Evolutionary conservation across 2,888 invertebrate species (phyloP).

Genomic region (Eupithecia tripunctaria): DNA sequence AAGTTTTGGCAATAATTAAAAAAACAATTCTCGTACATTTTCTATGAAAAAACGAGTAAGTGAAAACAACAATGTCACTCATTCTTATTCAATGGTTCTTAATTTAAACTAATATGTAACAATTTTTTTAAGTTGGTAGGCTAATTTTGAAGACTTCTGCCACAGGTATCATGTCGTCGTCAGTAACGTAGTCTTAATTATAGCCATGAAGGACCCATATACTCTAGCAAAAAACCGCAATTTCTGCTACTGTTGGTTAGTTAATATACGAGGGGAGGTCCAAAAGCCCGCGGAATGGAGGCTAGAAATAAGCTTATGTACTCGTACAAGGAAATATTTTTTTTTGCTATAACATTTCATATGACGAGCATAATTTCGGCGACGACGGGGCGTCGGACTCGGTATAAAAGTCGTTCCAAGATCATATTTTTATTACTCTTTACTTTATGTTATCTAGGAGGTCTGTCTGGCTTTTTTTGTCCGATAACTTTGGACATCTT

Average conservation of each 20-base stretch:
- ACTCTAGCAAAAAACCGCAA: neutral
- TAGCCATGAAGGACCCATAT: neutral
- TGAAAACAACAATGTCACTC: too few species aligned
- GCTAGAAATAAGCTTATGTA: too few species aligned
- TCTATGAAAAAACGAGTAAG: too few species aligned
- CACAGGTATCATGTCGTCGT: neutral
- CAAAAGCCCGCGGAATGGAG: too few species aligned
- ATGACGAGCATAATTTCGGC: neutral
- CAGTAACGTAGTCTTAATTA: neutral
- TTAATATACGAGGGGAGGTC: neutral
- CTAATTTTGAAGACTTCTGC: too few species aligned
- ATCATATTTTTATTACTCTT: slow-evolving; percentile 3
- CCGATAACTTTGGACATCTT: neutral
- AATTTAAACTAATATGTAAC: too few species aligned
- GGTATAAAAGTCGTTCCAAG: neutral
- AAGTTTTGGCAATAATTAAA: too few species aligned
- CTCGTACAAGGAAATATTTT: too few species aligned
- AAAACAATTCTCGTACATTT: too few species aligned
- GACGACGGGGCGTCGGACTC: neutral
- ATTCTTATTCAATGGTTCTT: too few species aligned
- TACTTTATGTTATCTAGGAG: neutral
- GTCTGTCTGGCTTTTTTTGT: neutral
- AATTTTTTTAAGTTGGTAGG: too few species aligned
- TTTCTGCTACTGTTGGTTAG: neutral
- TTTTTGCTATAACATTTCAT: neutral